Evolutionary conservation across 2,888 invertebrate species (phyloP).

Genomic region (Tholera decimalis): DNA sequence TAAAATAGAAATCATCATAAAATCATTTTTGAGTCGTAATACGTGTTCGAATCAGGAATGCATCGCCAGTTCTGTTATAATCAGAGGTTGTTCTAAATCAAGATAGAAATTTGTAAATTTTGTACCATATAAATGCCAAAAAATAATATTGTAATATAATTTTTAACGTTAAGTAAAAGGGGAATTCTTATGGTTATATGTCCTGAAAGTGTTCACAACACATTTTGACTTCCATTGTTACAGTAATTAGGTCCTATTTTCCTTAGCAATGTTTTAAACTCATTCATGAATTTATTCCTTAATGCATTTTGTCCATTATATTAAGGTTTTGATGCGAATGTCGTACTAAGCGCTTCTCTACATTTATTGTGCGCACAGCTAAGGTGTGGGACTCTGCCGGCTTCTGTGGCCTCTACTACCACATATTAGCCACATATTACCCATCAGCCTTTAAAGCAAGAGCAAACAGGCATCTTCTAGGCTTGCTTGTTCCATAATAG

Average conservation of each 20-base stretch:
- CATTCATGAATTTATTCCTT: neutral
- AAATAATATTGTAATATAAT: slow-evolving; percentile 66
- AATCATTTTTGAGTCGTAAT: no score
- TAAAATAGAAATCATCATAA: no score
- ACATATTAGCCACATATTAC: no score
- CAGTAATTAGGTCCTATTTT: slow-evolving; percentile 1
- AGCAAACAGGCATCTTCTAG: no score
- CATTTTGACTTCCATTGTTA: slow-evolving; percentile 18
- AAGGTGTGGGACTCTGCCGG: no score
- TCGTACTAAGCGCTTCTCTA: no score
- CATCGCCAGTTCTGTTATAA: neutral
- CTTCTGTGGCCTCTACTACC: no score
- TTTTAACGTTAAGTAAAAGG: slow-evolving; percentile 47
- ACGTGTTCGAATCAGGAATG: neutral
- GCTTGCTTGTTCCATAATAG: no score
- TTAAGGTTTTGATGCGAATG: no score
- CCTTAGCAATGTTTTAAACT: neutral
- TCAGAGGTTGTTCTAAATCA: slow-evolving; percentile 44
- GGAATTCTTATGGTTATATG: slow-evolving; percentile 61
- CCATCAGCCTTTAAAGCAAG: no score
- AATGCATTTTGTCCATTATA: neutral
- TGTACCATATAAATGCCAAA: slow-evolving; percentile 70
- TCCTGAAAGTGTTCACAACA: slow-evolving; percentile 11
- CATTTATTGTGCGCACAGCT: no score
- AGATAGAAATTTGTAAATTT: slow-evolving; percentile 60